Conservation (phyloP, 2,113 vertebrate species). For the Cyprinodon tularosa region DNA sequence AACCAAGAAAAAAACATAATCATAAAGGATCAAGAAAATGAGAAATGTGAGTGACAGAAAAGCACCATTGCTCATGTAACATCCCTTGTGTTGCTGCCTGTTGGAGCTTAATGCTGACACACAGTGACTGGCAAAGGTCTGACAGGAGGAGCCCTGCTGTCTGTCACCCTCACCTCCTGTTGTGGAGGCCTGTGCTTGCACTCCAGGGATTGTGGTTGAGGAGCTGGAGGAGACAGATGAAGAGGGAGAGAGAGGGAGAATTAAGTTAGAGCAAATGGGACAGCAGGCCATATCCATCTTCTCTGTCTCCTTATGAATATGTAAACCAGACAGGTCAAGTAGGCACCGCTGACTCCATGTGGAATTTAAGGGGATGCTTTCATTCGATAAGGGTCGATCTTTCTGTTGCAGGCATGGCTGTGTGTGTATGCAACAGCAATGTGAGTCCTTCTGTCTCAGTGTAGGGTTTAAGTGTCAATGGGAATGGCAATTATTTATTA, state of each 20-base stretch:
- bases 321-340: slow-evolving; percentile 73
- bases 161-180: slow-evolving; percentile 68
- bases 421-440: slow-evolving; percentile 1
- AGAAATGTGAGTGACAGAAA: slow-evolving; percentile 40
- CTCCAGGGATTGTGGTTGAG: slow-evolving; percentile 14
- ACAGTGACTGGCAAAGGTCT: slow-evolving; percentile 55
- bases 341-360: slow-evolving; percentile 64
- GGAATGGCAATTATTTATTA: slow-evolving; percentile 70
- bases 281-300: slow-evolving; percentile 61
- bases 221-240: slow-evolving; percentile 23
- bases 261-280: slow-evolving; percentile 49
- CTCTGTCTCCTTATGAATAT: slow-evolving; percentile 73
- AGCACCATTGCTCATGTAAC: slow-evolving; percentile 45
- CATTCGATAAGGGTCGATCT: slow-evolving; percentile 66
- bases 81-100: slow-evolving; percentile 58
- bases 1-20: slow-evolving; percentile 26
- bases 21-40: slow-evolving; percentile 28
- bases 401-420: slow-evolving; percentile 13
- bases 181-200: slow-evolving; percentile 56
- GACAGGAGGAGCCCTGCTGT: slow-evolving; percentile 55
- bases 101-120: slow-evolving; percentile 61
- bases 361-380: slow-evolving; percentile 56
- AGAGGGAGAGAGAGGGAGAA: slow-evolving; percentile 38
- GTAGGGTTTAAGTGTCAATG: slow-evolving; percentile 10
- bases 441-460: slow-evolving; percentile 9